Evolutionary conservation across 2,888 invertebrate species (phyloP), one percentile per base, ranked within the genome.

Genomic region (Habrosyne pyritoides): DNA sequence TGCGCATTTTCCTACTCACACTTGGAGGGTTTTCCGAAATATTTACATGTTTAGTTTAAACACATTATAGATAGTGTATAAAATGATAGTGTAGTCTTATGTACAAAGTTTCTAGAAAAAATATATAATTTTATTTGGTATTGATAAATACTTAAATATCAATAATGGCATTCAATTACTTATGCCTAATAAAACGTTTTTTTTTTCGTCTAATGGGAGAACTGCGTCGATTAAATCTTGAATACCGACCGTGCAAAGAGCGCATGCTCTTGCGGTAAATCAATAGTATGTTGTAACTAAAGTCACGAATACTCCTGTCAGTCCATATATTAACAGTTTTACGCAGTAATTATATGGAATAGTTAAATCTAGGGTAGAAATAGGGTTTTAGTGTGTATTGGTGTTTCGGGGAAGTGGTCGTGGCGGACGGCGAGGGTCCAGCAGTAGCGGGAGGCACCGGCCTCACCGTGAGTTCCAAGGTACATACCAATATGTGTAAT

Each of bases 391-490:
- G 63, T 74, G 80, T 80, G 77, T 71, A 68, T 71, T 73, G 56
- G 76, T 67, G 73, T 71, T 73, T 63, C 67, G 75, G 76, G 68
- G 69, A 71, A 67, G 71, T 82, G 84, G 89, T 87, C 86, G 87
- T 89, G 90, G 90, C 85, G 87, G 91, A 90, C 73, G 80, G 83
- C 64, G 91, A 91, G 73, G 81, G 77, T 68, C 75, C 86, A 53
- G 79, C 81, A 65, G 81, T 81, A 77, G 81, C 89, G 90, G 91
- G 85, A 79, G 91, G 91, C 89, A 87, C 84, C 77, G 86, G 91
- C 90, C 91, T 92, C 90, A 74, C 91, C 91, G 91, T 92, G 91
- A 87, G 83, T 82, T 91, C 89, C 79, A 92, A 92, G 89, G 91
- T 89, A 76, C n/a, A n/a, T n/a, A n/a, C n/a, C n/a, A n/a, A n/a